Base-by-base conservation (phyloP, 2,888 invertebrate genomes). In the Exocentrus adspersus region DNA sequence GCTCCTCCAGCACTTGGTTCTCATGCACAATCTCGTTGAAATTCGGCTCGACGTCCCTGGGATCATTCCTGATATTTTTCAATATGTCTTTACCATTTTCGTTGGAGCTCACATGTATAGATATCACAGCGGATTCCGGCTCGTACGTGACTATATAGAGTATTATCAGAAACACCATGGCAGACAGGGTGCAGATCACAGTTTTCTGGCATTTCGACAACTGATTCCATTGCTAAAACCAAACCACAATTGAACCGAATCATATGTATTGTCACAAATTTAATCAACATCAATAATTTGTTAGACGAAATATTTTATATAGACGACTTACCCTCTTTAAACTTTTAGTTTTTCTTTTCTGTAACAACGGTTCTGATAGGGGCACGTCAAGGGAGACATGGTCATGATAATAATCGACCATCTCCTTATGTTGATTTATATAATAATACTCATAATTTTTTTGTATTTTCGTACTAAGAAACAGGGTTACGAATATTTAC, bases 141-240 rank as follows among this genome's bases (percentile, higher is more conserved):
- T 82, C 81, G 65, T 81, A 82, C 70, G 87, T 88, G 61, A 90
- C 80, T 73, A 89, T 84, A 73, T 89, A 87, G 72, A 90, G 81
- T 67, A 89, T 79, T 53, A 88, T 87, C 68, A 88, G 81, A 68
- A 86, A 80, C 66, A 89, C 78, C 50, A 89, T 84, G 64, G 86
- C 79, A 64, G 88, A 69, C 62, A 87, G 77, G 72, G 91, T 88
- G 76, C 92, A 90, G 53, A 91, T 86, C 72, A 93, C 84, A 76
- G 92, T 93, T 70, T 92, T 87, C 80, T 94, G 94, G 77, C 94
- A 88, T 73, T 94, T 87, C 14, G 94, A 94, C 60, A 95, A 83
- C 72, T 91, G 91, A 81, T 94, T 94, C 94, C 94, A 95, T 84
- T 89, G 87, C 94, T 94, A 82, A 58, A 88, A 89, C 28, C 71